Percentiles rank a stretch among this genome's conserved stretches.
phyloP scores from a whole-genome alignment of 2,797 vertebrate species.

The Xerus rutilus region DNA sequence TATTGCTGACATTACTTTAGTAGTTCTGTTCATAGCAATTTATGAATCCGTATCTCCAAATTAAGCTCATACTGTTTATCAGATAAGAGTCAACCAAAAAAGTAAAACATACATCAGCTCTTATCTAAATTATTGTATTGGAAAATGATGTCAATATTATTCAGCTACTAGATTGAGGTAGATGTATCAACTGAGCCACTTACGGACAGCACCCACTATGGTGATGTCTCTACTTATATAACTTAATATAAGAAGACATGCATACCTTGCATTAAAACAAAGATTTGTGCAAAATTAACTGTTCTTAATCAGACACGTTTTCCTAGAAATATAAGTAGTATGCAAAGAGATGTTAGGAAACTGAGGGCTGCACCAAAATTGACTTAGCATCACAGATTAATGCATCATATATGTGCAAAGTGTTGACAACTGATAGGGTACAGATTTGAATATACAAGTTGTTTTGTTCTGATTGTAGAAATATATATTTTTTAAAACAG shows the following conservation, averaged over 20 bases:
- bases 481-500: background rate
- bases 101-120: background rate
- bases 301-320: background rate
- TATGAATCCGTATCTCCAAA: background rate
- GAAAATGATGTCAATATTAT: background rate
- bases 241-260: background rate
- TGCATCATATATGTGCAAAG: background rate
- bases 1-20: background rate
- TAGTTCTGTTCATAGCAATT: background rate
- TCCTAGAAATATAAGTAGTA: slow-evolving; percentile 26
- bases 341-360: background rate
- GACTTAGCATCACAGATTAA: background rate
- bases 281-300: slow-evolving; percentile 8
- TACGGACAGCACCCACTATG: background rate
- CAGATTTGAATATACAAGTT: slow-evolving; percentile 16
- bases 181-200: background rate
- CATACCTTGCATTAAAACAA: background rate
- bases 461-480: slow-evolving; percentile 20
- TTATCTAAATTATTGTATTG: background rate
- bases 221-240: background rate
- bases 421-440: slow-evolving; percentile 10
- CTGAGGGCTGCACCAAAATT: background rate
- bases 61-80: slow-evolving; percentile 3
- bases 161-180: background rate
- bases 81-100: slow-evolving; percentile 16